These are phyloP conservation scores for Drosophila persimilis DNA, from an alignment of 1,140 invertebrate species.

Conservation along the genomic window DNA sequence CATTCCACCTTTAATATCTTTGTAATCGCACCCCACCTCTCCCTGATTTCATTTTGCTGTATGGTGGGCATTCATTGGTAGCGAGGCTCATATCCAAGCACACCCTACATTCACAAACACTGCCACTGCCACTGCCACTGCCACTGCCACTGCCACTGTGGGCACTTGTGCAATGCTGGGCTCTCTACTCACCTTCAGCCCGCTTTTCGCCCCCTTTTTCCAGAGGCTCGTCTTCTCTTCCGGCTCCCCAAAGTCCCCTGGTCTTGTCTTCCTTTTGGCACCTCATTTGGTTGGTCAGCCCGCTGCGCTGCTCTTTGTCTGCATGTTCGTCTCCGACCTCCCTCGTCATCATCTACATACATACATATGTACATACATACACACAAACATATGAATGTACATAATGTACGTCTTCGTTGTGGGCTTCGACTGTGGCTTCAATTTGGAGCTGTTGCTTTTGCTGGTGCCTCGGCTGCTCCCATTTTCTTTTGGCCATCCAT, in stretches of 20 bases:
- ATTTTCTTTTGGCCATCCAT: conserved; percentile 54
- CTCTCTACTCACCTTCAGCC: neutral
- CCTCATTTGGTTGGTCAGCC: conserved; percentile 48
- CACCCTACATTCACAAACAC: neutral
- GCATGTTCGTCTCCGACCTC: neutral
- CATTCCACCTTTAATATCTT: too few species aligned
- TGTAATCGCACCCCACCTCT: too few species aligned
- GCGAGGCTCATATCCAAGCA: too few species aligned
- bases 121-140: neutral
- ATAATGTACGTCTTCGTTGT: neutral
- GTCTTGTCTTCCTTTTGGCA: conserved; percentile 29
- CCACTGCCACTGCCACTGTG: conserved; percentile 12
- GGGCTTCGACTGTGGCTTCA: conserved; percentile 19
- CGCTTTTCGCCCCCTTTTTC: neutral
- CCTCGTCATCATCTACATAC: neutral
- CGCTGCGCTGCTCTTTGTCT: neutral
- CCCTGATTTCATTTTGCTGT: too few species aligned
- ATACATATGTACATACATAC: neutral
- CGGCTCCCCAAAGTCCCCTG: neutral
- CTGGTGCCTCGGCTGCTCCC: conserved; percentile 49
- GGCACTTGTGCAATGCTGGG: conserved; percentile 48
- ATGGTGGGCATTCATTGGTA: too few species aligned
- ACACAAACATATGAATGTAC: neutral
- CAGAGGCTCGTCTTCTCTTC: neutral
- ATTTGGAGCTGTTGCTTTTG: conserved; percentile 18